Evolutionary conservation across 2,888 invertebrate genomes (phyloP), one percentile per base, ranked within the genome.

Genomic region (Aleiodes alternator): DNA sequence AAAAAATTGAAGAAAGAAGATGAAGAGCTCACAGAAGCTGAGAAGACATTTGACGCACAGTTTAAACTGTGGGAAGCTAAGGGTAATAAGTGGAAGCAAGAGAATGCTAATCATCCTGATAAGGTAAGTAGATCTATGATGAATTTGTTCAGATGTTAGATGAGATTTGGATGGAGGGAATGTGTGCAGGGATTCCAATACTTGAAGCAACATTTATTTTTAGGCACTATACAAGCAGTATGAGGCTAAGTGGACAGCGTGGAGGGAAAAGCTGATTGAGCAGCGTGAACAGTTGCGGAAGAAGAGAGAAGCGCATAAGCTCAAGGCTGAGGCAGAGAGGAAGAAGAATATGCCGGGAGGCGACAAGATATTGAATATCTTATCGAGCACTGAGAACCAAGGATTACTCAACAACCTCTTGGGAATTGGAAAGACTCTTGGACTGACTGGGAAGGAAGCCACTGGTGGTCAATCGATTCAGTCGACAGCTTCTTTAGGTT

Each of bases 61-160:
- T 97, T 97, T 87, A 93, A 94, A 84, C 94, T 96, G 85, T 98
- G 97, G 97, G 97, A 97, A 90, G 93, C 95, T 81, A 96, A 97
- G 88, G 97, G 97, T 88, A 94, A 95, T 84, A 95, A 95, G 83
- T 98, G 98, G 98, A 96, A 96, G 87, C 93, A 94, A 79, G 96
- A 97, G 85, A 98, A 98, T 90, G 94, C 94, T 50, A 95, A 96
- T 89, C 97, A 97, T 90, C 97, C 97, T 0, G 97, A 97, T 88
- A 96, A 95, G 89, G 94, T 94, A 89, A 82, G 86, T 86, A 70
- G 12, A 53, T 51, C 12, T 73, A 48, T 16, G 1, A 56, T 68
- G 43, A 66, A n/a, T 51, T 23, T 43, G 43, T 6, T 34, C 43
- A 43, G 7, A 9, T 43, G 7, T 43, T 43, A 9, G 9, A 43